Conservation (phyloP, 2,888 invertebrate species). For the Ochropleura plecta region DNA sequence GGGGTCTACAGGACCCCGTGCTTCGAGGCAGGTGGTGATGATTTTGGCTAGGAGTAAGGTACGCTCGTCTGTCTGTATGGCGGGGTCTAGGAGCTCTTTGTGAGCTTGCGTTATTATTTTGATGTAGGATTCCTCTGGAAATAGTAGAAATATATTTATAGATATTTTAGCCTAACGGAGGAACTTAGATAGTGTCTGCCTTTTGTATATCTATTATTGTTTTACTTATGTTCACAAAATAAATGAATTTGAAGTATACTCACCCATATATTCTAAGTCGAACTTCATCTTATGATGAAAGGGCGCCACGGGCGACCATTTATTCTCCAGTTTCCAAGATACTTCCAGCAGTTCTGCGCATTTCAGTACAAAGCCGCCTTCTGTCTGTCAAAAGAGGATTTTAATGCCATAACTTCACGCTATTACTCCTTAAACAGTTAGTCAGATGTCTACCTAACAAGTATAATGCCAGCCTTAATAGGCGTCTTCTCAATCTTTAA, state of each 20-base stretch:
- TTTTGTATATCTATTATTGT: no score
- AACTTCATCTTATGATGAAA: constrained; percentile 83
- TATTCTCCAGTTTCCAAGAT: constrained; percentile 81
- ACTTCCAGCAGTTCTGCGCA: constrained; percentile 77
- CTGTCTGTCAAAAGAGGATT: constrained; percentile 70
- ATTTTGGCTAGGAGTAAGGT: constrained; percentile 80
- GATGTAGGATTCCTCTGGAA: constrained; percentile 81
- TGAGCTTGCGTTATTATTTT: constrained; percentile 78
- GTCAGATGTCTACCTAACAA: no score
- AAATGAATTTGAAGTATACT: constrained; percentile 30
- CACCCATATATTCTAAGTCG: constrained; percentile 85
- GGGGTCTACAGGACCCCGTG: constrained; percentile 68
- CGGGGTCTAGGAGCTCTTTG: constrained; percentile 78
- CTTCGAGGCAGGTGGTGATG: constrained; percentile 80
- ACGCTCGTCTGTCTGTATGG: constrained; percentile 79
- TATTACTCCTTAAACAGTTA: no score
- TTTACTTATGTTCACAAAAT: no score
- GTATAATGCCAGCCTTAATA: no score
- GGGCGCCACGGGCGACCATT: constrained; percentile 75
- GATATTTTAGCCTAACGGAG: no score
- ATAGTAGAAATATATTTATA: no score
- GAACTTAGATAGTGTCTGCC: no score
- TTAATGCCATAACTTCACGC: no score
- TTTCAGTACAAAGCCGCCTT: constrained; percentile 80
- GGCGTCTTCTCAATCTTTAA: no score